Evolutionary conservation across 1,140 invertebrate genomes (phyloP).

Genomic region (Drosophila willistoni): DNA sequence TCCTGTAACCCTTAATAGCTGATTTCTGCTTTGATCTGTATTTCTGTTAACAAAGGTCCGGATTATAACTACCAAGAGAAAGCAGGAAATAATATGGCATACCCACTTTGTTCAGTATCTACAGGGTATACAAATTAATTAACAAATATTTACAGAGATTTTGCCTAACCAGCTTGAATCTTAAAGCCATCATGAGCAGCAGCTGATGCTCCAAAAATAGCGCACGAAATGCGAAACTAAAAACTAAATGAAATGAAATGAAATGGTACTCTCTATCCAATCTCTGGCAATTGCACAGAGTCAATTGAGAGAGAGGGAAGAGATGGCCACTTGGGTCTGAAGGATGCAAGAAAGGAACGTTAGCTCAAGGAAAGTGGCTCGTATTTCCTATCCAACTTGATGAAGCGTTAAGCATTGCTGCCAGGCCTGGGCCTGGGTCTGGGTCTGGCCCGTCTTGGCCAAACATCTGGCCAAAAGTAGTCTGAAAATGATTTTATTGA

Average conservation of each 20-base stretch:
- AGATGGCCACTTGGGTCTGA: not conserved
- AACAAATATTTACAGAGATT: constrained; percentile 35
- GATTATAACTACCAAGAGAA: too few species aligned
- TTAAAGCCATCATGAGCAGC: not conserved
- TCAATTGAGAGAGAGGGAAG: not conserved
- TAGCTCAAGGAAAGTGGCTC: constrained; percentile 20
- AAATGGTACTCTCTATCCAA: constrained; percentile 4
- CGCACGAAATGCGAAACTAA: not conserved
- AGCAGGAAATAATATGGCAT: too few species aligned
- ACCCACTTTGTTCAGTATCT: too few species aligned
- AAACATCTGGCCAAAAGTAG: constrained; percentile 33
- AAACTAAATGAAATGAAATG: constrained; percentile 14
- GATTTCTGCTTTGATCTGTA: too few species aligned
- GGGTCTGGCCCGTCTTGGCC: not conserved
- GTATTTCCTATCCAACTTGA: constrained; percentile 27
- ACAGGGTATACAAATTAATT: constrained; percentile 29
- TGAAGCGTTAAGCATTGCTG: constrained; percentile 26
- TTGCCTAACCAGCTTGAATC: not conserved
- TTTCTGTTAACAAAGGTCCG: too few species aligned
- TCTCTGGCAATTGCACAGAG: not conserved
- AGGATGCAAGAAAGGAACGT: constrained; percentile 6
- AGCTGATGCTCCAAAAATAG: not conserved
- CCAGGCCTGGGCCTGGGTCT: constrained; percentile 19
- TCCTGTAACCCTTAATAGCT: too few species aligned
- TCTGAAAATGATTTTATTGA: constrained; percentile 48